Evolutionary conservation across 35 echinoderm and acorn worm genomes (phyloP).

Genomic region (Ophioderma brevispina): DNA sequence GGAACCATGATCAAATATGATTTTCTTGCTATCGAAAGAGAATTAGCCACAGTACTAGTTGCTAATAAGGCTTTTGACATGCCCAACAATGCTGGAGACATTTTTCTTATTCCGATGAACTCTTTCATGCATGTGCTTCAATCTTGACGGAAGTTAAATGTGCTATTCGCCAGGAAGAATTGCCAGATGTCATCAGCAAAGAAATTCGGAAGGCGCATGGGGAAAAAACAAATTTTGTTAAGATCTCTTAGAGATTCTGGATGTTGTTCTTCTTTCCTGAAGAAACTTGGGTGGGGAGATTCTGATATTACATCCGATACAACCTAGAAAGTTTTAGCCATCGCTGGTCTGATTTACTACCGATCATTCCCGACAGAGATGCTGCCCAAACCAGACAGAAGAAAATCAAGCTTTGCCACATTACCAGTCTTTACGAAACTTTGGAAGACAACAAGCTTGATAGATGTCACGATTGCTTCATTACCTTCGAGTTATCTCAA

Average conservation of each 20-base stretch:
- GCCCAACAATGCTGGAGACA: background rate
- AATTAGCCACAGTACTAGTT: background rate
- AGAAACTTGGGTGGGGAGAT: conserved; percentile 28
- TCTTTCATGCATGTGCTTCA: background rate
- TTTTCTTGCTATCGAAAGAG: conserved; percentile 13
- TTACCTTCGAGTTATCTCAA: too few relatives aligned
- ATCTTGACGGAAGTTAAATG: background rate
- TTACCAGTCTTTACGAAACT: conserved; percentile 16
- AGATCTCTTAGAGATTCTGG: conserved; percentile 5
- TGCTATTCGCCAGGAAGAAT: background rate
- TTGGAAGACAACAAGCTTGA: too few relatives aligned
- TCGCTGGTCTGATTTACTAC: background rate
- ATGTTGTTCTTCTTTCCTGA: conserved; percentile 14
- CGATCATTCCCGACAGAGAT: background rate
- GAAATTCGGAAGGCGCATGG: background rate
- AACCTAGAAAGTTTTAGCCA: background rate
- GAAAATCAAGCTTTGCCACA: conserved; percentile 15
- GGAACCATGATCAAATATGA: conserved; percentile 20
- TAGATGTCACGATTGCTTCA: too few relatives aligned
- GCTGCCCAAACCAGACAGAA: too few relatives aligned
- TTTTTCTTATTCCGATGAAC: conserved; percentile 27
- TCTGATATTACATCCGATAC: too few relatives aligned
- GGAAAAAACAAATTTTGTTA: background rate
- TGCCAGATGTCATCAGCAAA: conserved; percentile 17
- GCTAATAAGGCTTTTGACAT: conserved; percentile 4